Evolutionary conservation across 1,140 invertebrate species (phyloP).

Genomic region (Zaprionus lachaisei): DNA sequence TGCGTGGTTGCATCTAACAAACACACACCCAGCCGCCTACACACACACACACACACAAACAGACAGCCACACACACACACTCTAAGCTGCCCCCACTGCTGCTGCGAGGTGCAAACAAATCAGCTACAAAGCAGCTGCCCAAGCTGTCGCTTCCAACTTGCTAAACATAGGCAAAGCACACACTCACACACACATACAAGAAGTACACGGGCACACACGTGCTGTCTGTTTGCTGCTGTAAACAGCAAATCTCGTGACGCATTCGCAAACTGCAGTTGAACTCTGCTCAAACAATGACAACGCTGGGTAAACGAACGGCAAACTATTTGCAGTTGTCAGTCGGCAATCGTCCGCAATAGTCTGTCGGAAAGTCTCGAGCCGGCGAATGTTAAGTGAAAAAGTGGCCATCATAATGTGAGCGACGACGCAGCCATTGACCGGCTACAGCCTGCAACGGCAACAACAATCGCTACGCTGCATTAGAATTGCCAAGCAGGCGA

Average conservation of each 20-base stretch:
- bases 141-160: conserved; percentile 24
- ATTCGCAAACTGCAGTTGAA: conserved; percentile 61
- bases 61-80: conserved; percentile 19
- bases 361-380: conserved; percentile 34
- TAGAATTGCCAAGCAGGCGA: conserved; percentile 48
- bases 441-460: conserved; percentile 14
- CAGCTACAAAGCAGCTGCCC: conserved; percentile 37
- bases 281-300: conserved; percentile 71
- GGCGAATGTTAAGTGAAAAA: conserved; percentile 53
- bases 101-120: conserved; percentile 48
- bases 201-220: conserved; percentile 22
- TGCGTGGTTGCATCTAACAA: conserved; percentile 35
- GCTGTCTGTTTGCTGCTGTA: conserved; percentile 47
- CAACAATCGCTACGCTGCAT: conserved; percentile 22
- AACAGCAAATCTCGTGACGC: conserved; percentile 68
- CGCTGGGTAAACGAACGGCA: conserved; percentile 69
- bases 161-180: conserved; percentile 36
- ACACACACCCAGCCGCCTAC: conserved; percentile 1
- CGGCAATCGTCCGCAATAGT: conserved; percentile 14
- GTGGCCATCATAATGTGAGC: conserved; percentile 48
- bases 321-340: conserved; percentile 70
- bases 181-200: not conserved
- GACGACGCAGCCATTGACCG: conserved; percentile 51
- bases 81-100: conserved; percentile 28
- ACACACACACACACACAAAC: conserved; percentile 13